Evolutionary conservation across 2,797 vertebrate genomes (phyloP).

Genomic region (Pantherophis vulpinus): DNA sequence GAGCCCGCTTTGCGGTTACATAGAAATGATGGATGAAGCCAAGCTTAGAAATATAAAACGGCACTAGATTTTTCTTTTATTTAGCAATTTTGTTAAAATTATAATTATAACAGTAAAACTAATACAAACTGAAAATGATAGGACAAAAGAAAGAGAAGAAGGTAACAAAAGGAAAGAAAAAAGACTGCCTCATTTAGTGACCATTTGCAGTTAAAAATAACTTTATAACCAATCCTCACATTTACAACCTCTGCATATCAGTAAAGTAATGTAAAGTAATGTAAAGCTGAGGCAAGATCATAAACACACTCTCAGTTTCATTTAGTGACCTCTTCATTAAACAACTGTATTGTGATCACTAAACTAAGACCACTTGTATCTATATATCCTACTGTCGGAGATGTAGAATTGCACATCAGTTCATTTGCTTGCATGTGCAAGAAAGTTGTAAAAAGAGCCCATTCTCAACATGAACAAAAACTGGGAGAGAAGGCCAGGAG

Average conservation of each 20-base stretch:
- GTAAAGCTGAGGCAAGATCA: not conserved
- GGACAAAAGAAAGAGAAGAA: not conserved
- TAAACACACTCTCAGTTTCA: not conserved
- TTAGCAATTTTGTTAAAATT: not conserved
- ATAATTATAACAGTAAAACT: not conserved
- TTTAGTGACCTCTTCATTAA: not conserved
- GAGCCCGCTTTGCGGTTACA: slow-evolving; percentile 45
- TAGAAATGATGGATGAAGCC: not conserved
- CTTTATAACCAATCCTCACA: not conserved
- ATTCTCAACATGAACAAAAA: not conserved
- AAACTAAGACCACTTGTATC: not conserved
- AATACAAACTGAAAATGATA: not conserved
- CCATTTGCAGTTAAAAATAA: not conserved
- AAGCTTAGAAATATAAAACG: not conserved
- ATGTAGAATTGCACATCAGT: not conserved
- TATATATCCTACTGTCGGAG: not conserved
- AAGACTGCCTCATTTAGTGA: not conserved
- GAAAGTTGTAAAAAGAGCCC: not conserved
- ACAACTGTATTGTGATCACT: not conserved
- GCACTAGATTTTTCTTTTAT: not conserved
- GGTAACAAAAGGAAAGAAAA: not conserved
- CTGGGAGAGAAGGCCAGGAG: too few relatives aligned
- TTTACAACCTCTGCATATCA: not conserved
- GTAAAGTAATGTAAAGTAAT: not conserved
- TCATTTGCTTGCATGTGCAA: not conserved